A percentile compares a stretch with the other conserved stretches of the same genome.
Evolutionary conservation across 2,113 vertebrate genomes (phyloP).

Genomic region (Petrocephalus microphthalmus): DNA sequence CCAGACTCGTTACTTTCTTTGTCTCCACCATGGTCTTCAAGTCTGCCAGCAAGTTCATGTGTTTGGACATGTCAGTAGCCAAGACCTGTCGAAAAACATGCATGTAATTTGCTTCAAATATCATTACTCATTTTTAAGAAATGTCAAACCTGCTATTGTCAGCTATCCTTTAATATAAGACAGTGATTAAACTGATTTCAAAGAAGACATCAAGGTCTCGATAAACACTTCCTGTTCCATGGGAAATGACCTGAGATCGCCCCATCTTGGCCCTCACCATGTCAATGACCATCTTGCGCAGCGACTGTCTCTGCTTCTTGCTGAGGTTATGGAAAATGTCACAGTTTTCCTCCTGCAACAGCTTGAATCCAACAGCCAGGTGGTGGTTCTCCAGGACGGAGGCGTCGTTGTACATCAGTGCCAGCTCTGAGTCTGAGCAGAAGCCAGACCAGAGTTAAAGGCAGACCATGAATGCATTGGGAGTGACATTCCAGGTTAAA

Average conservation of each 20-base stretch:
- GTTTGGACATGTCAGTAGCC: constrained; percentile 92
- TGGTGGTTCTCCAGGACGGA: constrained; percentile 90
- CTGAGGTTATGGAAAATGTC: constrained; percentile 84
- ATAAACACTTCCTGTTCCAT: neutral
- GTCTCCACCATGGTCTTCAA: constrained; percentile 95
- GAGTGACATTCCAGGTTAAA: neutral
- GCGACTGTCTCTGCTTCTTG: constrained; percentile 75
- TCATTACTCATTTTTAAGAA: neutral
- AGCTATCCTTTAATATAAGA: neutral
- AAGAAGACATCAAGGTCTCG: neutral
- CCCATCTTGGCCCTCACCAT: constrained; percentile 60
- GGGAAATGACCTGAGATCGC: neutral
- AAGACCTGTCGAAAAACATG: constrained; percentile 65
- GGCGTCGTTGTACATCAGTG: constrained; percentile 84
- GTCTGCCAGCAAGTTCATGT: constrained; percentile 88
- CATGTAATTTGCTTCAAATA: neutral
- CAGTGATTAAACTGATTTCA: neutral
- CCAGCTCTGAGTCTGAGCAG: constrained; percentile 77
- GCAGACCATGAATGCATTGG: neutral
- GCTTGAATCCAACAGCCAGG: constrained; percentile 84
- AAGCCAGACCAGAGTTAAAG: rapidly evolving
- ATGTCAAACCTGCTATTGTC: neutral
- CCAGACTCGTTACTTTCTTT: constrained; percentile 88
- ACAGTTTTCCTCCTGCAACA: constrained; percentile 83
- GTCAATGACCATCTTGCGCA: constrained; percentile 85